Evolutionary conservation across 1,140 invertebrate genomes (phyloP).

Genomic region (Andricus grossulariae): DNA sequence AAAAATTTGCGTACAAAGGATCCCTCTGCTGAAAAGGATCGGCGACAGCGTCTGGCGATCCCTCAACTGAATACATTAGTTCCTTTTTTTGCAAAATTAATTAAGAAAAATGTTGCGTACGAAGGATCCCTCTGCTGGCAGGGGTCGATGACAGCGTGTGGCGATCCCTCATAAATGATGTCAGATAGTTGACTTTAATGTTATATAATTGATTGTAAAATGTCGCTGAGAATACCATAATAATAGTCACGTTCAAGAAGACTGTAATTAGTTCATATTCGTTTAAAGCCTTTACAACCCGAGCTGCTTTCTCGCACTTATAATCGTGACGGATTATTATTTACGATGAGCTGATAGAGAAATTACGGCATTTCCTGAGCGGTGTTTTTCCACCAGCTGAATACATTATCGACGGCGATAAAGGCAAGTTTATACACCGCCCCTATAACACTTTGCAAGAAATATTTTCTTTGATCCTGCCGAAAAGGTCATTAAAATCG

Average conservation of each 20-base stretch:
- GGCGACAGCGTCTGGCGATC: no score
- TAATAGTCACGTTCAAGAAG: neutral
- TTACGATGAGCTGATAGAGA: constrained; percentile 19
- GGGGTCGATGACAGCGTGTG: no score
- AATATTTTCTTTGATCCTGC: constrained; percentile 1
- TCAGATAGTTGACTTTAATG: no score
- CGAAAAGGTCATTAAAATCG: neutral
- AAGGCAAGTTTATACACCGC: neutral
- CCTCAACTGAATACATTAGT: no score
- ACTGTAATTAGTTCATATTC: neutral
- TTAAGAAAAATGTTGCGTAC: no score
- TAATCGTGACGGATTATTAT: neutral
- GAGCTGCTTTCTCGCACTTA: neutral
- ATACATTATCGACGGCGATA: constrained; percentile 2
- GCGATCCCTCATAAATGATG: no score
- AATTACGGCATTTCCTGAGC: constrained; percentile 3
- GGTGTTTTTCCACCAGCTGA: neutral
- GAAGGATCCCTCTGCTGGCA: no score
- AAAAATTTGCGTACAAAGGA: no score
- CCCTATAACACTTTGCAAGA: neutral
- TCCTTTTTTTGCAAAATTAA: no score
- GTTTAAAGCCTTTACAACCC: neutral
- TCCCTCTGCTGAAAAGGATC: no score
- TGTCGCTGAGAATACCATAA: neutral
- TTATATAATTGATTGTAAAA: no score